These are phyloP conservation scores for Drosophila flavopinicola DNA, from an alignment of 2,888 invertebrate genomes.

Conservation along the genomic window DNA sequence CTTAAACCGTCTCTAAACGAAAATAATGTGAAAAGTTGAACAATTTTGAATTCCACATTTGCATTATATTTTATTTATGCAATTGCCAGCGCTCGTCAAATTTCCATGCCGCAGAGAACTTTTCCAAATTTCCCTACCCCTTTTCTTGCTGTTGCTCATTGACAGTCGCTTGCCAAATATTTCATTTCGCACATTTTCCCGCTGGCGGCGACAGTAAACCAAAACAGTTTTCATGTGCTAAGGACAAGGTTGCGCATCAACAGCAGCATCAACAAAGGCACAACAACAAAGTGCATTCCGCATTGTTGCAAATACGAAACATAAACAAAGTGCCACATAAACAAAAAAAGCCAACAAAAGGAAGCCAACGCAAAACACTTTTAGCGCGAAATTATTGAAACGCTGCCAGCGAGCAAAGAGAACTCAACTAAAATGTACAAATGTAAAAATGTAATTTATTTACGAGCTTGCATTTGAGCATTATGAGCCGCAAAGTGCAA, in stretches of 20 bases:
- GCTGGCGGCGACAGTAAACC: conserved; percentile 43
- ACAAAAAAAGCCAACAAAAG: conserved; percentile 27
- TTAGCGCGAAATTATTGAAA: conserved; percentile 40
- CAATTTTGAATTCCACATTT: conserved; percentile 21
- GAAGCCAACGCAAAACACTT: conserved; percentile 9
- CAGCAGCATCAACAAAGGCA: conserved; percentile 17
- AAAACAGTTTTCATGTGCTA: conserved; percentile 65
- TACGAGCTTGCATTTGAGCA: conserved; percentile 13
- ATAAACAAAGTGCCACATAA: conserved; percentile 67
- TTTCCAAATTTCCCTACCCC: not conserved
- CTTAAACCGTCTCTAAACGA: too few species aligned
- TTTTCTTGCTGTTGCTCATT: not conserved
- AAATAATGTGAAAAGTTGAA: not conserved
- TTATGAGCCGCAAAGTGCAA: conserved; percentile 26
- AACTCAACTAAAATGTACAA: conserved; percentile 26
- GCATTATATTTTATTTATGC: conserved; percentile 40
- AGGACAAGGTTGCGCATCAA: conserved; percentile 67
- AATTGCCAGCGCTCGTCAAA: conserved; percentile 46
- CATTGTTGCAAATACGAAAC: conserved; percentile 59
- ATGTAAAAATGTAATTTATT: conserved; percentile 16
- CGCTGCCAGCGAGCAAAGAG: conserved; percentile 39
- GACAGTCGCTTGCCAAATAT: conserved; percentile 49
- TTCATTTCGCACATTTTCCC: conserved; percentile 45
- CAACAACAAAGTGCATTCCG: conserved; percentile 55
- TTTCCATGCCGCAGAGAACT: conserved; percentile 38